Evolutionary conservation across 2,888 invertebrate genomes (phyloP).

Genomic region (Lasioglossum calceatum): DNA sequence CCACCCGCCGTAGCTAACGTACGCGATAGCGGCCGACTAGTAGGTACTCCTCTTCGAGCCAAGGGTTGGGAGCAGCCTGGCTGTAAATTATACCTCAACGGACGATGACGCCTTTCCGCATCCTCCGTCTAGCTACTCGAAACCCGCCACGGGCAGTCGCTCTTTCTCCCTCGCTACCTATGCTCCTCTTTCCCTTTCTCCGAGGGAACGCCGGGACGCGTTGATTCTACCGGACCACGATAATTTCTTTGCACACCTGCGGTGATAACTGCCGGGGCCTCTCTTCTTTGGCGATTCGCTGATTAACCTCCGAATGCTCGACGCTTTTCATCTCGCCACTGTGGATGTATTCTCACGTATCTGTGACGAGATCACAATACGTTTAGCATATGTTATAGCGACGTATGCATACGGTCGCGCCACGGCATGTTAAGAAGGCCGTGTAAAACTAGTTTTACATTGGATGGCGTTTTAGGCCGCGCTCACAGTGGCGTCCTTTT

Average conservation of each 20-base stretch:
- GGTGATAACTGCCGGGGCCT: neutral
- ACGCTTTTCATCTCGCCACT: neutral
- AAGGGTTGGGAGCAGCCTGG: constrained; percentile 28
- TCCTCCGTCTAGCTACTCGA: constrained; percentile 54
- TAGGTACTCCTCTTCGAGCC: constrained; percentile 53
- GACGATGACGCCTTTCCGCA: constrained; percentile 62
- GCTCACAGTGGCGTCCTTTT: too few relatives aligned
- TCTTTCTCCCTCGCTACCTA: neutral
- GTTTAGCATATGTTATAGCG: too few relatives aligned
- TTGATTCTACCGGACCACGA: constrained; percentile 24
- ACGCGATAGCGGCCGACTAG: constrained; percentile 52
- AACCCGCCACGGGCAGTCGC: constrained; percentile 23
- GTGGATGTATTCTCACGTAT: neutral
- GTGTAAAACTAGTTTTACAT: too few relatives aligned
- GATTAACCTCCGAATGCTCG: neutral
- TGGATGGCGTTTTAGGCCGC: too few relatives aligned
- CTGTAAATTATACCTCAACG: constrained; percentile 62
- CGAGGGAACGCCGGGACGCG: constrained; percentile 16
- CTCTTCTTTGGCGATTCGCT: neutral
- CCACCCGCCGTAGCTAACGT: constrained; percentile 40
- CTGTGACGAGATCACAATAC: too few relatives aligned
- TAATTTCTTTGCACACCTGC: constrained; percentile 27
- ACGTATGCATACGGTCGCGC: too few relatives aligned
- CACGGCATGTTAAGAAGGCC: too few relatives aligned
- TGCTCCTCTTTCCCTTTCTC: neutral